Evolutionary conservation across 2,113 vertebrate species (phyloP).

Genomic region (Ptyas mucosa): DNA sequence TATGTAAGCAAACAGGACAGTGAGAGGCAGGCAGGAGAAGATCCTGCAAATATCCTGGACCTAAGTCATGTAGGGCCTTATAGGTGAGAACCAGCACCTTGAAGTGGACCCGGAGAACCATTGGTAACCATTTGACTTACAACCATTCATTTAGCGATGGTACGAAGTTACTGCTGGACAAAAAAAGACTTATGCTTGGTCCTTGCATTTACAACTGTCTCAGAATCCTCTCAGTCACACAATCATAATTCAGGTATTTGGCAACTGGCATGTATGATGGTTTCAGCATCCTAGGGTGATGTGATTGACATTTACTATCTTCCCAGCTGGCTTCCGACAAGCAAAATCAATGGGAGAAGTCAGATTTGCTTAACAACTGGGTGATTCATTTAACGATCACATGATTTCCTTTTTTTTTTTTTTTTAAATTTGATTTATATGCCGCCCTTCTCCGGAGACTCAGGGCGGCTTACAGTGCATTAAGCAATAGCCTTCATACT

Average conservation of each 20-base stretch:
- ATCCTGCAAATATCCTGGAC: too few relatives aligned
- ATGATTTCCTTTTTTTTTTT: not conserved
- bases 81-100: too few relatives aligned
- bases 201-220: not conserved
- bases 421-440: too few relatives aligned
- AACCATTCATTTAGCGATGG: not conserved
- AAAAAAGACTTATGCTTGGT: not conserved
- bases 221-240: not conserved
- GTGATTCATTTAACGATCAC: not conserved
- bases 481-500: too few relatives aligned
- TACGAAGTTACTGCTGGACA: not conserved
- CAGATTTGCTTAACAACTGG: not conserved
- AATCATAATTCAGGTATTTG: not conserved
- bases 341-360: not conserved
- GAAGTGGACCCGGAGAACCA: too few relatives aligned
- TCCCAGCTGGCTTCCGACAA: not conserved
- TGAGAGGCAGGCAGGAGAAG: too few relatives aligned
- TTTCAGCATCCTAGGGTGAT: not conserved
- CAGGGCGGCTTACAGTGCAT: too few relatives aligned
- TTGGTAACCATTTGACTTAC: too few relatives aligned
- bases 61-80: too few relatives aligned
- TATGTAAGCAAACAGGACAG: too few relatives aligned
- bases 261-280: not conserved
- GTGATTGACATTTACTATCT: not conserved
- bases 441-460: too few relatives aligned